Conservation (phyloP, 2,113 vertebrate species). For the Psophia crepitans region DNA sequence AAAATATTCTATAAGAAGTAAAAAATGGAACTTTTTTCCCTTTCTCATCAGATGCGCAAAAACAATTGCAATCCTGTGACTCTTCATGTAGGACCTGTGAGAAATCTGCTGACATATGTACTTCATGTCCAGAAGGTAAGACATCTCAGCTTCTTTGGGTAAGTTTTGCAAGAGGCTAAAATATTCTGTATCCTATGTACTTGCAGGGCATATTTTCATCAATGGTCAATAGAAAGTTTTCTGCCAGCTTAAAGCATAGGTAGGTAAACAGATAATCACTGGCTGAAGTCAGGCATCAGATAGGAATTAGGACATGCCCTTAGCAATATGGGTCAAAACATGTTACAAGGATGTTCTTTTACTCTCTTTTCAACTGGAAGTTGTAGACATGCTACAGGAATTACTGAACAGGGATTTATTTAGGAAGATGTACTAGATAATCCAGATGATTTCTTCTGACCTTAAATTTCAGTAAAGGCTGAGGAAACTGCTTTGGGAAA, state of each 20-base stretch:
- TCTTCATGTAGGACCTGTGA: slow-evolving; percentile 80
- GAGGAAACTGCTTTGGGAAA: not conserved
- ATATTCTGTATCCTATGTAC: not conserved
- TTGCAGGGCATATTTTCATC: not conserved
- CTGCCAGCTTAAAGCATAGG: not conserved
- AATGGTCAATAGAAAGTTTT: not conserved
- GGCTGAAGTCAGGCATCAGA: not conserved
- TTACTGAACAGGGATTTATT: not conserved
- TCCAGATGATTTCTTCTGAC: not conserved
- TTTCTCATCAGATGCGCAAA: slow-evolving; percentile 9
- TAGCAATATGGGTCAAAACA: not conserved
- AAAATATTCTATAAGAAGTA: not conserved
- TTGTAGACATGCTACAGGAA: not conserved
- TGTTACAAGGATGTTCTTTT: too few relatives aligned
- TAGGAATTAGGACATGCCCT: not conserved
- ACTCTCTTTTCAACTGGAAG: not conserved
- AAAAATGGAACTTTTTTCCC: not conserved
- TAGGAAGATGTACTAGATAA: not conserved
- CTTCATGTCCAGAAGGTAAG: slow-evolving; percentile 82
- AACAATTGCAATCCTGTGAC: slow-evolving; percentile 70
- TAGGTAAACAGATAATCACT: not conserved
- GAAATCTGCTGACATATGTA: slow-evolving; percentile 66
- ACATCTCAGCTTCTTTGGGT: not conserved
- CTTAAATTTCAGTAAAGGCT: not conserved
- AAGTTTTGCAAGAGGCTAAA: not conserved